Conservation (phyloP, 2,797 vertebrate genomes). For the Falco novaeseelandiae region DNA sequence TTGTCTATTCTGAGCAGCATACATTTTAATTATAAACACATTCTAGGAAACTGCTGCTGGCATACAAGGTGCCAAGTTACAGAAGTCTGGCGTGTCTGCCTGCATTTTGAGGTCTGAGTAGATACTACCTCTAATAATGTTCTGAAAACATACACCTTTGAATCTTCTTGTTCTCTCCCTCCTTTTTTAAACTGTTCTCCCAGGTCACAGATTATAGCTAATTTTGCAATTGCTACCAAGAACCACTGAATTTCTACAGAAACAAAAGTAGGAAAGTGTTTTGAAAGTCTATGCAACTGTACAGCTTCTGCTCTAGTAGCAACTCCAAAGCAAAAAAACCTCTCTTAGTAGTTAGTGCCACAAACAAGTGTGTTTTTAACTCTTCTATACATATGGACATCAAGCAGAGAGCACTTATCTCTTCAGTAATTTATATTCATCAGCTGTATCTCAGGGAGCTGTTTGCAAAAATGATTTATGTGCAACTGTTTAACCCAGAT, state of each 20-base stretch:
- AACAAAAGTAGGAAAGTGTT: not conserved
- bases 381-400: not conserved
- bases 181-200: not conserved
- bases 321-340: not conserved
- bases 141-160: not conserved
- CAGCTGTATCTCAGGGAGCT: not conserved
- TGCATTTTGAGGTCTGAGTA: not conserved
- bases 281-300: not conserved
- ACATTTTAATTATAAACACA: not conserved
- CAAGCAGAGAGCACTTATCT: not conserved
- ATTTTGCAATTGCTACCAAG: not conserved
- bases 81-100: accelerated
- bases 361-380: not conserved
- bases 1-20: not conserved
- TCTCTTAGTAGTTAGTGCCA: not conserved
- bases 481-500: constrained; percentile 15
- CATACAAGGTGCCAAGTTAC: not conserved
- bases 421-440: not conserved
- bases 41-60: not conserved
- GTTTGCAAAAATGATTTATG: constrained; percentile 23
- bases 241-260: not conserved
- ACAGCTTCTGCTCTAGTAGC: not conserved
- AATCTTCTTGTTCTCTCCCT: not conserved
- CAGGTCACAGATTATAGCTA: not conserved
- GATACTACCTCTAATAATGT: not conserved